These are phyloP conservation scores for Resseliella maxima DNA, from an alignment of 2,888 invertebrate genomes.

Conservation along the genomic window DNA sequence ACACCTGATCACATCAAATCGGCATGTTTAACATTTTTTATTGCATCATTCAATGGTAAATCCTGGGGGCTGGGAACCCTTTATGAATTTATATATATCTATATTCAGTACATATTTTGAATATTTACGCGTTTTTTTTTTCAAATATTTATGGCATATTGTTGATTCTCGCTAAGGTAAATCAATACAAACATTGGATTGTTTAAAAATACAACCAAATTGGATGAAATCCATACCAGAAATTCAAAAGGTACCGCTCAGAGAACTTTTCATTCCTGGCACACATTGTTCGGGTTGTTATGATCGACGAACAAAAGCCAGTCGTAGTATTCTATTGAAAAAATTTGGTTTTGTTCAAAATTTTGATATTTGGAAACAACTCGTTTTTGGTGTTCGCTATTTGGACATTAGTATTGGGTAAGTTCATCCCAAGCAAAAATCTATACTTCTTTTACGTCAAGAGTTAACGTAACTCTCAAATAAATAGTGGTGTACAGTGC, in stretches of 20 bases:
- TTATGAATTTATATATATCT: too few relatives aligned
- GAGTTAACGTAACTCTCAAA: too few relatives aligned
- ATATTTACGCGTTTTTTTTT: too few relatives aligned
- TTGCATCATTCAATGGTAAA: conserved; percentile 74
- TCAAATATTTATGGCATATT: too few relatives aligned
- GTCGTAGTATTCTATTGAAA: conserved; percentile 63
- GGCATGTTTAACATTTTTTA: conserved; percentile 78
- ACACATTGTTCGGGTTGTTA: conserved; percentile 74
- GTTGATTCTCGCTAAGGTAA: too few relatives aligned
- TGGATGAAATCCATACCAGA: conserved; percentile 79
- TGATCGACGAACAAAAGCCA: conserved; percentile 62
- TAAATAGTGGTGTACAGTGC: too few relatives aligned
- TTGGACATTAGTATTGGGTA: conserved; percentile 84
- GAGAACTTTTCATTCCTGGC: conserved; percentile 66
- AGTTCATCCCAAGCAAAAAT: conserved; percentile 62
- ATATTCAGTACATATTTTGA: too few relatives aligned
- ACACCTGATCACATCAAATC: conserved; percentile 64
- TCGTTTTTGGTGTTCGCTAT: conserved; percentile 86
- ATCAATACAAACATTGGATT: conserved; percentile 73
- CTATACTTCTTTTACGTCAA: too few relatives aligned
- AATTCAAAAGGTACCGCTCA: conserved; percentile 63
- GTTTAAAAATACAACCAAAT: conserved; percentile 83
- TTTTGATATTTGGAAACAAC: conserved; percentile 82
- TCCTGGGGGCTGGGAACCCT: too few relatives aligned
- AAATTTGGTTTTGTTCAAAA: conserved; percentile 74